Evolutionary conservation across 1,140 invertebrate genomes (phyloP), one percentile per base, ranked within the genome.

Genomic region (Cydia fagiglandana): DNA sequence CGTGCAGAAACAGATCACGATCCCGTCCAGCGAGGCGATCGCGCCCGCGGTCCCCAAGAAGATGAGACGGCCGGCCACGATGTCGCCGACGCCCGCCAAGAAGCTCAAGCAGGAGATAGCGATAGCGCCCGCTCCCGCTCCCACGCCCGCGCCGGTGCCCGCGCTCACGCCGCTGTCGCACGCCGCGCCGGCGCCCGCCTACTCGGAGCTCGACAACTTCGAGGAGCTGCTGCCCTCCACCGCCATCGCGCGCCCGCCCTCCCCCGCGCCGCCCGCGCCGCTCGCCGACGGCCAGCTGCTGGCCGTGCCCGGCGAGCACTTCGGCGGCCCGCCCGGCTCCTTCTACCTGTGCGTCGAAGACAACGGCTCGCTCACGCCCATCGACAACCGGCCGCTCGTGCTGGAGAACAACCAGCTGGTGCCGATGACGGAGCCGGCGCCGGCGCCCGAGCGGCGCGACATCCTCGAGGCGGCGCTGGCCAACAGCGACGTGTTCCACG

Each of bases 401-500:
- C 81, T 94, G 74, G 94, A 94, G 75, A 93, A 94, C 79, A 94
- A 94, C 82, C 94, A 94, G 79, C 78, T 95, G 34, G 94, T 94
- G 10, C 94, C 94, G 0, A 94, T 93, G 93, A 77, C 86, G 0
- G 81, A 82, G 6, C 75, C 86, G 10, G 79, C 84, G 10, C 73
- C 83, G 12, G 87, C 88, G 76, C 89, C 91, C 1, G 88, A 93
- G 75, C 84, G 92, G n/a, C 94, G 96, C 78, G 96, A 97, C 83
- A 96, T 97, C 75, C 85, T 97, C 13, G 96, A 96, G 9, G 96
- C 95, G 24, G 96, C 96, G 6, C 85, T 97, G 10, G 96, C 96
- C 0, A 95, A 96, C 79, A 96, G 95, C n/a, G 95, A 96, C 83
- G 95, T 95, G 20, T 96, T 96, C 79, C 95, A 96, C 80, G 94